Evolutionary conservation across 2,888 invertebrate genomes (phyloP), one percentile per base, ranked within the genome.

Genomic region (Cantharis rufa): DNA sequence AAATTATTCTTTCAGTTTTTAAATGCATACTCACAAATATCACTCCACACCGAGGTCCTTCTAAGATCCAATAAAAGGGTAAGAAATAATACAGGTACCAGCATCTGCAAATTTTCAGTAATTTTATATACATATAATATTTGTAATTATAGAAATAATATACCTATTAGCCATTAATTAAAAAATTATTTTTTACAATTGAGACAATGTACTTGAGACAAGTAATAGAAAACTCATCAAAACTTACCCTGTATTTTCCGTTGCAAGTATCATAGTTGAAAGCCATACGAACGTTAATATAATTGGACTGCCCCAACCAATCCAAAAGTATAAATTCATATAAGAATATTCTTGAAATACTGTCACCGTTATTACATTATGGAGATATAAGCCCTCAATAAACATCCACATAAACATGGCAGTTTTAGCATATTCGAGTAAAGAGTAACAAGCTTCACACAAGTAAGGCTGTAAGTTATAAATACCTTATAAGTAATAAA

Each of bases 401-500:
- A 98, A 95, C 97, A 98, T 98, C 98, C 98, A 98, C 92, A 95
- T 94, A 85, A 97, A 98, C 92, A 96, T 96, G 0, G 95, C 94
- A 0, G 96, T 95, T 79, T 95, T 93, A 0, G 95, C 93, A 86
- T 97, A 98, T 86, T 98, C 98, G 80, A 98, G 88, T 1, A 96
- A 87, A 0, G 94, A 90, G 88, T 95, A 95, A 71, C 93, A 92
- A 0, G 91, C 89, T 86, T 96, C 95, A 85, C 97, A 97, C 0
- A 97, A 86, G 71, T 93, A 91, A 0, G 94, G 93, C 97, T 97
- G 89, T 4, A 84, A 84, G 5, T 32, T 32, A 13, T n/a, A 13
- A 13, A 13, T 24, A 9, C 9, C 24, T 24, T 24, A 24, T 18
- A 21, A 21, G 5, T 21, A 21, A 24, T 7, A 24, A 24, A 24